Percentiles rank a stretch among this genome's conserved stretches.
Evolutionary conservation across 2,888 invertebrate genomes (phyloP).

Genomic region (Patella caerulea): DNA sequence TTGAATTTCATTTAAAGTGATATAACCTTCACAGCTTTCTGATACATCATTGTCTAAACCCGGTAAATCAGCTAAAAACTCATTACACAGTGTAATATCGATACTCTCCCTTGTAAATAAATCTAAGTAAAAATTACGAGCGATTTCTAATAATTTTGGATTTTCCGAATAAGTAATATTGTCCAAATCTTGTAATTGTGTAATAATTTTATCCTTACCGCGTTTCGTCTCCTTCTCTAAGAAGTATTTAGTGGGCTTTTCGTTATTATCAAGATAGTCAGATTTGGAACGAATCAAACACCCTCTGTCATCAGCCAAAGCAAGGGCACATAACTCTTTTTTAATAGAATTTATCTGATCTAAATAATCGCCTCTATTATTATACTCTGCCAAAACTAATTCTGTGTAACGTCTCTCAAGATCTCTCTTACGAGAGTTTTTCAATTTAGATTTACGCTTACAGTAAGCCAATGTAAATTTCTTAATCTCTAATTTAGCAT

Average conservation of each 20-base stretch:
- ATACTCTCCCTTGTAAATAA: constrained; percentile 18
- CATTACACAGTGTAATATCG: constrained; percentile 13
- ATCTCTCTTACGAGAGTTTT: constrained; percentile 2
- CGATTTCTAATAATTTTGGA: constrained; percentile 14
- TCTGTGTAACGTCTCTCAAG: constrained; percentile 13
- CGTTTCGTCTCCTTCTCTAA: constrained; percentile 16
- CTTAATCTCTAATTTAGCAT: neutral
- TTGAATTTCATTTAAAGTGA: constrained; percentile 16
- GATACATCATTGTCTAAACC: neutral
- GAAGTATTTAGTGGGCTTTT: constrained; percentile 13
- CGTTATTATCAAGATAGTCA: too few species aligned
- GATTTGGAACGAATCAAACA: too few species aligned
- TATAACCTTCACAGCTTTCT: constrained; percentile 10
- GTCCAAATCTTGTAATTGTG: constrained; percentile 4
- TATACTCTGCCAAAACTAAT: constrained; percentile 14
- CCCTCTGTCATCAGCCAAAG: neutral
- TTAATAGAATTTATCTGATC: neutral
- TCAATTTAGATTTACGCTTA: constrained; percentile 10
- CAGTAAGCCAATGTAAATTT: neutral
- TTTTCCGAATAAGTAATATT: neutral
- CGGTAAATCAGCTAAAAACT: constrained; percentile 19
- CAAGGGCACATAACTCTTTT: neutral
- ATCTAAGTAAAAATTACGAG: constrained; percentile 17
- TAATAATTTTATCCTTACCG: constrained; percentile 19
- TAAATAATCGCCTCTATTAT: constrained; percentile 15